Base-by-base conservation (phyloP, 2,113 vertebrate genomes). In the Nipponia nippon region DNA sequence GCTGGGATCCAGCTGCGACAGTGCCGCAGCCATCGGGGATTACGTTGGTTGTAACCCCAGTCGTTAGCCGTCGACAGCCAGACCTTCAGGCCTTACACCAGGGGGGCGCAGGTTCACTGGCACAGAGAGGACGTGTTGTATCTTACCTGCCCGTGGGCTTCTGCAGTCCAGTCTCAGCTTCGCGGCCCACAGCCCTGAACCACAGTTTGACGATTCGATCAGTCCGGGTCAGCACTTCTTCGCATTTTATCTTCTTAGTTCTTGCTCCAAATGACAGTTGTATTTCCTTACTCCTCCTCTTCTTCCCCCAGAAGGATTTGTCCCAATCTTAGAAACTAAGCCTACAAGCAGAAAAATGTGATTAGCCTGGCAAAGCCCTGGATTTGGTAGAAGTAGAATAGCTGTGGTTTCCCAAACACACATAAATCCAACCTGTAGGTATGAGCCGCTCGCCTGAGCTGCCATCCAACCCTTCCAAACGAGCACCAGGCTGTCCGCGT, bases 31-130 rank as follows among this genome's bases (percentile, higher is more conserved):
- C 19, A 1, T 14, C 2, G 0, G 53, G 29, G 27, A 30, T 4
- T 6, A 13, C 2, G 1, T 26, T n/a, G 6, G 0, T 5, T 16
- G 30, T 11, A 27, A 34, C 15, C 32, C 30, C 69, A 9, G 53
- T 2, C 44, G 25, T 18, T 3, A 44, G 30, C 15, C 7, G 1
- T 4, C 0, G 0, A 25, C 42, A 4, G 12, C 2, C 42, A 22
- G 63, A 52, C 10, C 50, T 30, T 30, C 62, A 25, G 49, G 53
- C 27, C 44, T 65, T 50, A 16, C 21, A 25, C 10, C 27, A 30
- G 32, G 19, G 75, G n/a, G 58, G 34, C 69, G 26, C 10, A 25
- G 9, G 4, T 3, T 23, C 42, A 40, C 7, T 8, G 7, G 21
- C 23, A 46, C 14, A 26, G 29, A 36, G 59, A 71, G 5, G 5